phyloP scores from a whole-genome alignment of 2,113 vertebrate species.

The Zeus faber region DNA sequence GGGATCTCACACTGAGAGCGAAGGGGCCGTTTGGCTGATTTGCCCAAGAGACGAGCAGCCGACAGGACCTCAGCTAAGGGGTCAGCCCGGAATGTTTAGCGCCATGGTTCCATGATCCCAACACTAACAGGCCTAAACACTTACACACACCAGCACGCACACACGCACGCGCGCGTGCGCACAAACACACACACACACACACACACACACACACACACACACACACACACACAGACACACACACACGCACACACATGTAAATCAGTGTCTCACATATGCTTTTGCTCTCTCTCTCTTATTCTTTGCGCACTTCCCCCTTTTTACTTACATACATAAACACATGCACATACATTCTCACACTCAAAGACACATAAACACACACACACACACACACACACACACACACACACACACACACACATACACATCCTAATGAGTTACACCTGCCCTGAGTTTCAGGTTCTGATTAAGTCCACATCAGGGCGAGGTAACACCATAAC shows the following conservation, averaged over 20 bases:
- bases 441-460: constrained; percentile 43
- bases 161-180: background rate
- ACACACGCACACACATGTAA: constrained; percentile 1
- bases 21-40: constrained; percentile 14
- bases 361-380: constrained; percentile 2
- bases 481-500: constrained; percentile 16
- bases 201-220: constrained; percentile 11
- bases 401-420: constrained; percentile 2
- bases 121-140: constrained; percentile 15
- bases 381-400: constrained; percentile 13
- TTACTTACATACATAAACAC: constrained; percentile 8
- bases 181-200: constrained; percentile 27
- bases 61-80: constrained; percentile 19
- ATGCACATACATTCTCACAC: too few relatives aligned
- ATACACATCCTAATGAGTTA: constrained; percentile 51
- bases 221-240: background rate
- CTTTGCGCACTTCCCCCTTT: too few relatives aligned
- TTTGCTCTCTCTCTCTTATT: too few relatives aligned
- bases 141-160: constrained; percentile 6
- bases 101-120: too few relatives aligned
- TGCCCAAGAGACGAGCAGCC: constrained; percentile 11
- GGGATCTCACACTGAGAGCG: constrained; percentile 26
- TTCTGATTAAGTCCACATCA: constrained; percentile 32
- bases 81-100: constrained; percentile 12
- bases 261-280: too few relatives aligned